Percentiles rank a stretch among this genome's conserved stretches.
Evolutionary conservation across 2,888 invertebrate species (phyloP).

Genomic region (Ectemnius continuus): DNA sequence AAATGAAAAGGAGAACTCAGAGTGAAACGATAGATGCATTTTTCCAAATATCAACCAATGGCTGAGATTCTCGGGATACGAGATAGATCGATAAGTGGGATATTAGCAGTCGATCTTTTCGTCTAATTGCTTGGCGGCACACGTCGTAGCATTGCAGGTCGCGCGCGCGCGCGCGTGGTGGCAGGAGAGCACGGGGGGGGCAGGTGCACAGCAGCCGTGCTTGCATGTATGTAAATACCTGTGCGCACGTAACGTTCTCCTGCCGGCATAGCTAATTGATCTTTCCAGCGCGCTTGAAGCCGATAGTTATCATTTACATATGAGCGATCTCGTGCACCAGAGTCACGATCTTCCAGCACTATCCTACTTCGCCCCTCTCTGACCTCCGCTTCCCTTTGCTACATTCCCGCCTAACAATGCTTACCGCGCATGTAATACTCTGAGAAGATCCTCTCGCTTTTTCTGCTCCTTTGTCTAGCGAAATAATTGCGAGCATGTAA

Average conservation of each 20-base stretch:
- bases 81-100: slow-evolving; percentile 7
- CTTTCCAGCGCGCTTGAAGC: slow-evolving; percentile 75
- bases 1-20: too few species aligned
- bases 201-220: not conserved
- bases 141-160: slow-evolving; percentile 5
- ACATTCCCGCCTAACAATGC: too few species aligned
- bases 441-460: too few species aligned
- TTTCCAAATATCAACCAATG: too few species aligned
- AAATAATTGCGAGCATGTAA: too few species aligned
- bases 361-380: too few species aligned
- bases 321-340: slow-evolving; percentile 58
- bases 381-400: too few species aligned
- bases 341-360: slow-evolving; percentile 46
- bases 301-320: slow-evolving; percentile 75
- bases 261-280: slow-evolving; percentile 70
- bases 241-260: slow-evolving; percentile 58
- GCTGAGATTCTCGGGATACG: too few species aligned
- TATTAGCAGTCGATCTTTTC: slow-evolving; percentile 33
- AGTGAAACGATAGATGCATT: too few species aligned
- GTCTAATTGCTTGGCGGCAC: slow-evolving; percentile 30
- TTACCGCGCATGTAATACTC: too few species aligned
- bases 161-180: too few species aligned
- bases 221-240: slow-evolving; percentile 8
- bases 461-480: too few species aligned
- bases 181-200: not conserved